Evolutionary conservation across 2,888 invertebrate species (phyloP).

Genomic region (Himalopsyche kuldschensis): DNA sequence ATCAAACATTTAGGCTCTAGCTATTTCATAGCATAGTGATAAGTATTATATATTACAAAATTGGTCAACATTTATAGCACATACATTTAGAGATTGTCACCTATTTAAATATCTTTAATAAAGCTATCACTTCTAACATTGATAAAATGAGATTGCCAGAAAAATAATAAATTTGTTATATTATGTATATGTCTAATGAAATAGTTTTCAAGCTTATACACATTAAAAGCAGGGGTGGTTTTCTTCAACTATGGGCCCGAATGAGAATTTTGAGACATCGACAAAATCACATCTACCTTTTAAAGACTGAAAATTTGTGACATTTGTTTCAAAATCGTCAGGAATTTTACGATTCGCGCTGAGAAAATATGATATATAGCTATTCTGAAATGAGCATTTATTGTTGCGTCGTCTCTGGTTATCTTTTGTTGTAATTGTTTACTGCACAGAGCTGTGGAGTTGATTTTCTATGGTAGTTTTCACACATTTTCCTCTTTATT

Average conservation of each 20-base stretch:
- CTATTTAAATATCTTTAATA: constrained; percentile 11
- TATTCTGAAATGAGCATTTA: too few species aligned
- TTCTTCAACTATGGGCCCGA: neutral
- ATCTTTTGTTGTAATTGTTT: too few species aligned
- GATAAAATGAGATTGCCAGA: neutral
- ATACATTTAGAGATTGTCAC: constrained; percentile 25
- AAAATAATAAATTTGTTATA: neutral
- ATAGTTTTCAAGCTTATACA: neutral
- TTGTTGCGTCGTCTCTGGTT: too few species aligned
- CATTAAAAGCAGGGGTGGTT: neutral
- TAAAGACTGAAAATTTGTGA: neutral
- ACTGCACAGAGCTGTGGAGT: too few species aligned
- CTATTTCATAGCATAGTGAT: constrained; percentile 3
- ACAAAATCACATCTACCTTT: neutral
- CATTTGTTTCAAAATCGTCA: too few species aligned
- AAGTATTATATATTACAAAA: constrained; percentile 18
- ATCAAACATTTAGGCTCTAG: neutral
- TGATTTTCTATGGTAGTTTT: too few species aligned
- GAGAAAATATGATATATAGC: too few species aligned
- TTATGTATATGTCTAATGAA: neutral
- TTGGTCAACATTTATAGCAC: constrained; percentile 29
- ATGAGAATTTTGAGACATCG: neutral
- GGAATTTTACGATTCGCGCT: too few species aligned
- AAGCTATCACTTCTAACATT: constrained; percentile 9
- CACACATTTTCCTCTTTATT: too few species aligned